Conservation (phyloP, 2,888 invertebrate species). For the Megaustenia siamemsis region DNA sequence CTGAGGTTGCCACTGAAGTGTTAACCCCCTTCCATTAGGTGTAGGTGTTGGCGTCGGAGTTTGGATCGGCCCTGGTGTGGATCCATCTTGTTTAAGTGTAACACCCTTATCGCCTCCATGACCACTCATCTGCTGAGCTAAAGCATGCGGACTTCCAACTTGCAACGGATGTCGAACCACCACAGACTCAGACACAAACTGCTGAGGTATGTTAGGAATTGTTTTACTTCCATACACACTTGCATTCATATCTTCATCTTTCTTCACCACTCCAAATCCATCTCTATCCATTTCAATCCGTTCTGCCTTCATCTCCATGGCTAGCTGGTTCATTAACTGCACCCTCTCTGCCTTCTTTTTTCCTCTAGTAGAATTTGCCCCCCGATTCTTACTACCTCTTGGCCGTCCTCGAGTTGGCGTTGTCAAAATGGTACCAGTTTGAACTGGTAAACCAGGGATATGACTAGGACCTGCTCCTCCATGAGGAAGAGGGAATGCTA, state of each 20-base stretch:
- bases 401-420: slow-evolving; percentile 48
- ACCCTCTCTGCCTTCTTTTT: slow-evolving; percentile 50
- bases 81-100: slow-evolving; percentile 39
- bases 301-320: slow-evolving; percentile 52
- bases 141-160: slow-evolving; percentile 45
- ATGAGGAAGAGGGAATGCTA: slow-evolving; percentile 48
- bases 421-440: slow-evolving; percentile 40
- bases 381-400: slow-evolving; percentile 47
- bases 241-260: slow-evolving; percentile 52
- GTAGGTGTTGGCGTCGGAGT: slow-evolving; percentile 49
- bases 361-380: background rate
- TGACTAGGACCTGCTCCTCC: slow-evolving; percentile 36
- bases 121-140: slow-evolving; percentile 15
- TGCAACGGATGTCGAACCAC: slow-evolving; percentile 56
- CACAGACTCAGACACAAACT: slow-evolving; percentile 54
- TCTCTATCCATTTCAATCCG: slow-evolving; percentile 46
- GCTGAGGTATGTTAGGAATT: slow-evolving; percentile 49
- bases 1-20: slow-evolving; percentile 51
- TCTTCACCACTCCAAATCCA: slow-evolving; percentile 51
- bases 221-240: slow-evolving; percentile 48
- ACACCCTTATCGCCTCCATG: slow-evolving; percentile 28
- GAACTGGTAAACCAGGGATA: slow-evolving; percentile 7
- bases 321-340: slow-evolving; percentile 42
- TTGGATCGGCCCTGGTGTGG: slow-evolving; percentile 48
- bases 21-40: slow-evolving; percentile 46